A percentile compares a stretch with the other conserved stretches of the same genome.
Evolutionary conservation across 2,797 vertebrate genomes (phyloP).

Genomic region (Brotogeris chrysoptera): DNA sequence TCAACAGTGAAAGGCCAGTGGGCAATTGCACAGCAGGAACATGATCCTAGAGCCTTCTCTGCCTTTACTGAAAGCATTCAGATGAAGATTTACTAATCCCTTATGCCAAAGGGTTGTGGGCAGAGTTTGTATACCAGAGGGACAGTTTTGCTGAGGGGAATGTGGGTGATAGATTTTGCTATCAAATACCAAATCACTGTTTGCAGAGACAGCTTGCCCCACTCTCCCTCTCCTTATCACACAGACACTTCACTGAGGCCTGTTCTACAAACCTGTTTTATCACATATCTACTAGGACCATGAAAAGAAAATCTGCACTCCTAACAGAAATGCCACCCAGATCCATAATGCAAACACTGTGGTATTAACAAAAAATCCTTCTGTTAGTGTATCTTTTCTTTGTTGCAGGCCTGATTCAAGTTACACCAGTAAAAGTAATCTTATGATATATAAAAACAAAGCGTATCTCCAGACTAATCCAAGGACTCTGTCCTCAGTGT

Average conservation of each 20-base stretch:
- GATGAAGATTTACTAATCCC: background rate
- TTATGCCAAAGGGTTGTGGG: background rate
- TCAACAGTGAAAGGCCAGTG: slow-evolving; percentile 32
- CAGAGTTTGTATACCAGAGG: background rate
- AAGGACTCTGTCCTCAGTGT: background rate
- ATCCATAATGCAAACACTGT: background rate
- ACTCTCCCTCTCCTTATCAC: background rate
- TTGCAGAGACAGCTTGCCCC: background rate
- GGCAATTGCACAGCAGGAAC: slow-evolving; percentile 57
- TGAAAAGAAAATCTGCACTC: background rate
- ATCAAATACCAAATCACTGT: background rate
- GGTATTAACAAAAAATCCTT: background rate
- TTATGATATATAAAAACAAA: background rate
- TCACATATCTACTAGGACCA: background rate
- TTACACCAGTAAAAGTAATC: background rate
- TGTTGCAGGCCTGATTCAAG: background rate
- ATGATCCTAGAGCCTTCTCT: slow-evolving; percentile 5
- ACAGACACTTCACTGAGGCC: background rate
- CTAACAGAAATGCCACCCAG: background rate
- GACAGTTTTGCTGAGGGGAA: background rate
- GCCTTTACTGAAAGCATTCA: background rate
- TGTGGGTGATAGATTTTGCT: background rate
- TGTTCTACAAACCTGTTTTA: background rate
- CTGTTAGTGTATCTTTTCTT: background rate
- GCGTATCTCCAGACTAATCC: background rate